These are phyloP conservation scores for Agrotis puta DNA, from an alignment of 2,888 invertebrate genomes.

Conservation along the genomic window DNA sequence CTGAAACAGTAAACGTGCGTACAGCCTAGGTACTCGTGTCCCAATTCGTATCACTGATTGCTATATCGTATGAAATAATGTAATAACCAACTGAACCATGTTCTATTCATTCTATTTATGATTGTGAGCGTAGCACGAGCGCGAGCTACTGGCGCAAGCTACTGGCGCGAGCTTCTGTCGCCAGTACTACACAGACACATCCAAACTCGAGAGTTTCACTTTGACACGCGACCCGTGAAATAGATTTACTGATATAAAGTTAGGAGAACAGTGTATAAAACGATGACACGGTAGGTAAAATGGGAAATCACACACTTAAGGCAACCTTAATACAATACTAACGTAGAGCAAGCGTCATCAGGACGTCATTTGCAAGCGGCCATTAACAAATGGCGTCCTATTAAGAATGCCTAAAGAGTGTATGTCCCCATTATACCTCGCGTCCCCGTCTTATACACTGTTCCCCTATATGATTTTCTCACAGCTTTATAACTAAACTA, in stretches of 20 bases:
- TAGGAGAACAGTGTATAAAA: too few relatives aligned
- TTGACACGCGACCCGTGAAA: slow-evolving; percentile 71
- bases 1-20: slow-evolving; percentile 4
- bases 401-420: too few relatives aligned
- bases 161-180: slow-evolving; percentile 5
- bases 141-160: slow-evolving; percentile 16
- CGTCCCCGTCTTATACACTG: too few relatives aligned
- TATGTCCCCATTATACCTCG: too few relatives aligned
- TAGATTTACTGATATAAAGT: slow-evolving; percentile 56
- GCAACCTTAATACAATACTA: too few relatives aligned
- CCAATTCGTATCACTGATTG: slow-evolving; percentile 32
- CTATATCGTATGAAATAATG: slow-evolving; percentile 36
- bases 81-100: slow-evolving; percentile 37
- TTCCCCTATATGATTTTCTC: too few relatives aligned
- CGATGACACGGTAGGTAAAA: too few relatives aligned
- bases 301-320: too few relatives aligned
- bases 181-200: neutral
- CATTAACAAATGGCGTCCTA: too few relatives aligned
- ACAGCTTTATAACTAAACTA: too few relatives aligned
- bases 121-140: slow-evolving; percentile 8
- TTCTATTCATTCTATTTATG: slow-evolving; percentile 20
- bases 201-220: slow-evolving; percentile 46
- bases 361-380: too few relatives aligned
- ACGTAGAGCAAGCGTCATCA: too few relatives aligned
- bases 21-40: slow-evolving; percentile 1